phyloP scores from a whole-genome alignment of 1,140 invertebrate genomes.

The Caenorhabditis latens region DNA sequence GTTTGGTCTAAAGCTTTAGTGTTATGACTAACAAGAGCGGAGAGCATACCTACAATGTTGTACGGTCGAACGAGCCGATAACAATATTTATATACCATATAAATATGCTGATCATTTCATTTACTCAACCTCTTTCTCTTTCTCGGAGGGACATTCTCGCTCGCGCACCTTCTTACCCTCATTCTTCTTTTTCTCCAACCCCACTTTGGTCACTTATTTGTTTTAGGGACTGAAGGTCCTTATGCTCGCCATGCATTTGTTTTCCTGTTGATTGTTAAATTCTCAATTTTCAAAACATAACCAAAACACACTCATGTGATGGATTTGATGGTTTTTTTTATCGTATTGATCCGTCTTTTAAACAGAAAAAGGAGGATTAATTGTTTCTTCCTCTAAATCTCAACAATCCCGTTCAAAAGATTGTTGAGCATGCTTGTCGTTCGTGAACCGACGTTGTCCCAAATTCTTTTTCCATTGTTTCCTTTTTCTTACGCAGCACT shows the following conservation, averaged over 20 bases:
- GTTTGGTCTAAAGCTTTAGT: slow-evolving; percentile 23
- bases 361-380: not conserved
- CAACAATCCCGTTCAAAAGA: not conserved
- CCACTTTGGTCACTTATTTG: slow-evolving; percentile 20
- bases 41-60: not conserved
- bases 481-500: not conserved
- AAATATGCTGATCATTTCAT: slow-evolving; percentile 40
- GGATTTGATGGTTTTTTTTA: not conserved
- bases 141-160: not conserved
- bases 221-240: slow-evolving; percentile 1
- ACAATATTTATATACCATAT: slow-evolving; percentile 53
- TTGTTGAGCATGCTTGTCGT: not conserved
- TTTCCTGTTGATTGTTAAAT: slow-evolving; percentile 13
- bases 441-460: slow-evolving; percentile 17
- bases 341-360: not conserved
- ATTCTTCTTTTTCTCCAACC: not conserved
- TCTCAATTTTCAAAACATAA: not conserved
- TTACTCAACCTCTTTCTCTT: slow-evolving; percentile 18
- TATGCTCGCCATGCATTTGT: slow-evolving; percentile 8
- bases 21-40: slow-evolving; percentile 49
- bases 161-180: not conserved
- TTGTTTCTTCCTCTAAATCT: not conserved
- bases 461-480: not conserved
- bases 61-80: slow-evolving; percentile 47
- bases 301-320: not conserved